These are phyloP conservation scores for Cactoblastis cactorum DNA, from an alignment of 2,888 invertebrate genomes.

Conservation along the genomic window DNA sequence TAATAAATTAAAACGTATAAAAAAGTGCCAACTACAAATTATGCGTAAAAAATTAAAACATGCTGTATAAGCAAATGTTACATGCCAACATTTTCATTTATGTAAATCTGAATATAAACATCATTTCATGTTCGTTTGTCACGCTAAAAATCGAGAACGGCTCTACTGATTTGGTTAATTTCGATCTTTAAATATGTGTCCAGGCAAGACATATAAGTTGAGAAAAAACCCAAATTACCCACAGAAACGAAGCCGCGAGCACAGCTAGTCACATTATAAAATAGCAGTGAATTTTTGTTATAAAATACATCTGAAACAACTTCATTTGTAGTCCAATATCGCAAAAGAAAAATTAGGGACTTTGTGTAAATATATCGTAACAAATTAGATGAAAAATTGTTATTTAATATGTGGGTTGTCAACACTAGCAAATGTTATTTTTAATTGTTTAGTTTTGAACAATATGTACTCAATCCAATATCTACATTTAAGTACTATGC, in stretches of 20 bases:
- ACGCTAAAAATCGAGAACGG: too few relatives aligned
- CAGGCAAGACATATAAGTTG: too few relatives aligned
- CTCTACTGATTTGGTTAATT: background rate
- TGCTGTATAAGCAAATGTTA: background rate
- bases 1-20: conserved; percentile 10
- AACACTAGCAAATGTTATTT: conserved; percentile 15
- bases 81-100: background rate
- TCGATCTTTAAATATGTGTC: background rate
- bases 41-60: conserved; percentile 1
- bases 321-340: background rate
- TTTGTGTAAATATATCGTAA: conserved; percentile 12
- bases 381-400: conserved; percentile 13
- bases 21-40: conserved; percentile 13
- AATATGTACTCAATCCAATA: background rate
- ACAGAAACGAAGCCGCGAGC: too few relatives aligned
- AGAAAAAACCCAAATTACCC: too few relatives aligned
- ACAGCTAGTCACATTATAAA: conserved; percentile 1
- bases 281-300: too few relatives aligned
- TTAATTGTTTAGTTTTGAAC: background rate
- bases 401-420: conserved; percentile 8
- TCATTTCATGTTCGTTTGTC: too few relatives aligned
- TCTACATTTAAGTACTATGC: background rate
- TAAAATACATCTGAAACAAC: too few relatives aligned
- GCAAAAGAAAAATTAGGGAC: background rate
- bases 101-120: background rate